Conservation (phyloP, 2,113 vertebrate species). For the Grus americana region DNA sequence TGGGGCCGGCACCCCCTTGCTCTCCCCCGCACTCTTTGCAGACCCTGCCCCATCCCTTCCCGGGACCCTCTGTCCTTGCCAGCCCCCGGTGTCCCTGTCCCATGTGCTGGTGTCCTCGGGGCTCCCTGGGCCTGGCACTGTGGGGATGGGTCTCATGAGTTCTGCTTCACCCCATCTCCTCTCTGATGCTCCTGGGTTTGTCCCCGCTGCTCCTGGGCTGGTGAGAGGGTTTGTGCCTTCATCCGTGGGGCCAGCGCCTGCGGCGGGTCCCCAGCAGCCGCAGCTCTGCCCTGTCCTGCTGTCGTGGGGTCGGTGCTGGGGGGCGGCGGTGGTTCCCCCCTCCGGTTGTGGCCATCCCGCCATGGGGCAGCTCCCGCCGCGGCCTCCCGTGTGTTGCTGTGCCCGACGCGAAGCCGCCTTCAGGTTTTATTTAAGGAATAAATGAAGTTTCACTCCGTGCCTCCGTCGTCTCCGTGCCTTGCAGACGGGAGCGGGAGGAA, state of each 20-base stretch:
- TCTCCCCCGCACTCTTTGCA: background rate
- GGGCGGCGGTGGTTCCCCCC: background rate
- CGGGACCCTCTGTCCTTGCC: background rate
- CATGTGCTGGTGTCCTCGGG: background rate
- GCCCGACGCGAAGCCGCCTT: background rate
- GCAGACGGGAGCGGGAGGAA: too few species aligned
- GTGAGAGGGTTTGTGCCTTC: slow-evolving; percentile 20
- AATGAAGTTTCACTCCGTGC: background rate
- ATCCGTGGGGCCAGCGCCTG: rapidly evolving
- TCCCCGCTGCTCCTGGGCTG: background rate
- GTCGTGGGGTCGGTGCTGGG: background rate
- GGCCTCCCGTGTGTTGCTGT: background rate
- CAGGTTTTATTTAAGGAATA: slow-evolving; percentile 56
- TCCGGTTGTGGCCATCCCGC: background rate
- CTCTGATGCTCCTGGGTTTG: background rate
- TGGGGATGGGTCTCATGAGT: background rate
- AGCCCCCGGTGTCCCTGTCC: background rate
- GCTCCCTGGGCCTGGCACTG: background rate
- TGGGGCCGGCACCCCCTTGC: background rate
- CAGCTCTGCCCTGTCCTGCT: background rate
- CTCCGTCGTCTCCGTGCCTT: background rate
- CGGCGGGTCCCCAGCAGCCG: too few species aligned
- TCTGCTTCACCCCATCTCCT: background rate
- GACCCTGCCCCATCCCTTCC: background rate
- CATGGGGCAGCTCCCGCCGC: background rate